These are phyloP conservation scores for Ovis aries DNA, from an alignment of 2,113 vertebrate genomes.

Conservation along the genomic window DNA sequence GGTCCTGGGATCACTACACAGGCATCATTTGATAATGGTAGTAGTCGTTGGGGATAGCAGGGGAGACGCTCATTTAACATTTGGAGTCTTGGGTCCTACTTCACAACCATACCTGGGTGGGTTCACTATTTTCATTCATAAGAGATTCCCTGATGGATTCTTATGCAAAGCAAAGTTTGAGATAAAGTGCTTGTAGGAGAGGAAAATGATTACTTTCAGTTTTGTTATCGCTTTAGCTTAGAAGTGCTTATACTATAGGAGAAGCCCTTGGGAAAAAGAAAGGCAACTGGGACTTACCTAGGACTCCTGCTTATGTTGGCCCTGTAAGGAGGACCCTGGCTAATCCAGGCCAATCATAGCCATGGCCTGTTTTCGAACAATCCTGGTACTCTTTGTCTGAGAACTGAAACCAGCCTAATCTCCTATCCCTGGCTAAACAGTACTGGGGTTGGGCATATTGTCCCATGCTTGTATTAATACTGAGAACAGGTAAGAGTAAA, in stretches of 20 bases:
- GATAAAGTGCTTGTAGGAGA: neutral
- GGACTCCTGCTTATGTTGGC: neutral
- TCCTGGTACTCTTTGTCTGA: neutral
- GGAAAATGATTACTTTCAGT: neutral
- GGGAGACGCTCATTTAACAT: neutral
- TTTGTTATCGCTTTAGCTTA: neutral
- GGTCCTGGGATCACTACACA: neutral
- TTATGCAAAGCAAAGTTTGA: neutral
- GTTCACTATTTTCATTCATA: neutral
- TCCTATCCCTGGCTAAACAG: neutral
- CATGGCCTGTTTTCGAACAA: neutral
- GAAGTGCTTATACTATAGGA: neutral
- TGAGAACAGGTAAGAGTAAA: neutral
- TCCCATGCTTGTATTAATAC: neutral
- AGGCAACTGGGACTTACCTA: neutral
- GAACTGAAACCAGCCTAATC: neutral
- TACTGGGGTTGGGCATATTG: neutral
- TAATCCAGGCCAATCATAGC: neutral
- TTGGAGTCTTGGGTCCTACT: neutral
- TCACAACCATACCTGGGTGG: neutral
- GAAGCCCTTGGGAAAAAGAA: neutral
- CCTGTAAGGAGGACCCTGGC: neutral
- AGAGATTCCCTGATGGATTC: neutral
- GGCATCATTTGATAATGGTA: neutral
- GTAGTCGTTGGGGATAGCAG: neutral